These are phyloP conservation scores for Amiota communis DNA, from an alignment of 2,888 invertebrate species.

Conservation along the genomic window DNA sequence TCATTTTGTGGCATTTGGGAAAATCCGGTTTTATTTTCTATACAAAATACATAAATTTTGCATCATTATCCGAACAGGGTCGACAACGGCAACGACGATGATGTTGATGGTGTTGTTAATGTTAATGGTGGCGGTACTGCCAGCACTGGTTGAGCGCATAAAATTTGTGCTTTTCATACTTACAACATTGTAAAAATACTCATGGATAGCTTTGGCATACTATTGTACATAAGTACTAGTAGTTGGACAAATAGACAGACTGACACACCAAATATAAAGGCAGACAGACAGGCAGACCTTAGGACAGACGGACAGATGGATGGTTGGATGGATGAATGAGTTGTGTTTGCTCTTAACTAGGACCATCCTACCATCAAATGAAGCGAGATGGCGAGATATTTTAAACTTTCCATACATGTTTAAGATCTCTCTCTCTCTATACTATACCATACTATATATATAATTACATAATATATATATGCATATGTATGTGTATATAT, in stretches of 20 bases:
- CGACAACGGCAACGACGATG: conserved; percentile 6
- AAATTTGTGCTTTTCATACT: conserved; percentile 1
- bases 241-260: too few relatives aligned
- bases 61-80: conserved; percentile 60
- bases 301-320: background rate
- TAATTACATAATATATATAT: background rate
- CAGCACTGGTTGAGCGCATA: conserved; percentile 1
- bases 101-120: background rate
- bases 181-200: conserved; percentile 19
- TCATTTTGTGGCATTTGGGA: conserved; percentile 48
- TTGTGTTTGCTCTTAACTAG: conserved; percentile 27
- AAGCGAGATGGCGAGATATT: conserved; percentile 68
- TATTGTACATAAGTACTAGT: too few relatives aligned
- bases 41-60: conserved; percentile 70
- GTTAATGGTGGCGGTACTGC: background rate
- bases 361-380: conserved; percentile 48
- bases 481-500: conserved; percentile 23
- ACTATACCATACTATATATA: conserved; percentile 6
- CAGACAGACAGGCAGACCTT: too few relatives aligned
- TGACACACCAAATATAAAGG: too few relatives aligned
- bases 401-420: conserved; percentile 28
- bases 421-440: background rate
- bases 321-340: background rate
- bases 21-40: conserved; percentile 70
- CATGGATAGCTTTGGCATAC: background rate